phyloP scores from a whole-genome alignment of 2,888 invertebrate genomes.

The Steinernema carpocapsae region DNA sequence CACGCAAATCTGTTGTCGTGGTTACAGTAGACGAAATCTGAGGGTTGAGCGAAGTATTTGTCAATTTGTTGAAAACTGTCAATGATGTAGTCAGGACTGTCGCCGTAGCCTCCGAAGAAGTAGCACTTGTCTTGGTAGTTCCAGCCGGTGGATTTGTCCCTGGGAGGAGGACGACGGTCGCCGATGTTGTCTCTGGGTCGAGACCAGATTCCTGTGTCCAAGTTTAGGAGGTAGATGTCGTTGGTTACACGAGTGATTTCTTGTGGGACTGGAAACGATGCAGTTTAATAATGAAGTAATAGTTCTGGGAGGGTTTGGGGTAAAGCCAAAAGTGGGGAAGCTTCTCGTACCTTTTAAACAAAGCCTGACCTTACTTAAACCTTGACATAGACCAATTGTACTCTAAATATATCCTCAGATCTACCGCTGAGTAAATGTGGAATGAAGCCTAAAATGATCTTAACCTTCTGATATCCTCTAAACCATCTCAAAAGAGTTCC shows the following conservation, averaged over 20 bases:
- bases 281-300: background rate
- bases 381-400: too few species aligned
- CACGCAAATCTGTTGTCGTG: constrained; percentile 28
- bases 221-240: constrained; percentile 28
- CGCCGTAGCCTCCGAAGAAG: constrained; percentile 47
- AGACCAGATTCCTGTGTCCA: constrained; percentile 29
- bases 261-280: background rate
- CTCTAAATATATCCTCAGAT: too few species aligned
- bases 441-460: too few species aligned
- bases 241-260: constrained; percentile 6
- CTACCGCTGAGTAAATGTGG: too few species aligned
- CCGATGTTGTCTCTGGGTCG: constrained; percentile 27
- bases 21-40: constrained; percentile 20
- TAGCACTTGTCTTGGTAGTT: constrained; percentile 41
- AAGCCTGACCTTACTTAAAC: too few species aligned
- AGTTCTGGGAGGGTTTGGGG: too few species aligned
- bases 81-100: constrained; percentile 26
- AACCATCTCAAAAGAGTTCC: too few species aligned
- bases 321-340: too few species aligned
- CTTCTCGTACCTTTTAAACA: too few species aligned
- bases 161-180: constrained; percentile 41
- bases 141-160: constrained; percentile 46
- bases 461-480: too few species aligned
- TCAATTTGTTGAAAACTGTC: background rate
- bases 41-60: constrained; percentile 1